phyloP scores from a whole-genome alignment of 92 coral and sea anemone species.

The Porites divaricata region DNA sequence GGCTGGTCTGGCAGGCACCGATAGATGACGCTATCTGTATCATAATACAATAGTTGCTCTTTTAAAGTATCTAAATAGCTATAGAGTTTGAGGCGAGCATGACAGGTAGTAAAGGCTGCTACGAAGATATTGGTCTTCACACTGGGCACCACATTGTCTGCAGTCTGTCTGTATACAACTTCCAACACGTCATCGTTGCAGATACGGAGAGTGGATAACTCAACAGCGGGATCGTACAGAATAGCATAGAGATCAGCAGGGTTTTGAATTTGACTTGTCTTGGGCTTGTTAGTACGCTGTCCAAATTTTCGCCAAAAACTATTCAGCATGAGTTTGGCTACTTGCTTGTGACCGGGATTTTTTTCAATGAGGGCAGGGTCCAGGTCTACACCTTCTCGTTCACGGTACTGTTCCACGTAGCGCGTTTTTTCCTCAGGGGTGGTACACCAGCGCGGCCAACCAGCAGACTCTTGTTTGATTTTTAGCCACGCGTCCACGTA shows the following conservation, averaged over 20 bases:
- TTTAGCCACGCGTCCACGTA: conserved; percentile 7
- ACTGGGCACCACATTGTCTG: not conserved
- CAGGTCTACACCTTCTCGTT: conserved; percentile 13
- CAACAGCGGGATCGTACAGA: not conserved
- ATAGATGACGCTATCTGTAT: not conserved
- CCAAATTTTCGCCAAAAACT: conserved; percentile 34
- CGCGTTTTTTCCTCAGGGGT: not conserved
- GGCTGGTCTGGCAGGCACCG: no score
- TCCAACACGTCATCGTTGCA: not conserved
- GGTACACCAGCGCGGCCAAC: conserved; percentile 17
- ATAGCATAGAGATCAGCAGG: not conserved
- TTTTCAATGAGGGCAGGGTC: not conserved
- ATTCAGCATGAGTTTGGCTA: conserved; percentile 28
- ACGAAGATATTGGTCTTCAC: not conserved
- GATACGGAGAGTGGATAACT: not conserved
- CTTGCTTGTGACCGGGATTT: conserved; percentile 13
- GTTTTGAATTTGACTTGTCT: not conserved
- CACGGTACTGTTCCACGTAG: not conserved
- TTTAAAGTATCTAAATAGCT: not conserved
- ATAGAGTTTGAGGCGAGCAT: not conserved
- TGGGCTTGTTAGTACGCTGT: conserved; percentile 11
- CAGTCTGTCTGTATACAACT: not conserved
- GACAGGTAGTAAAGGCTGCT: not conserved
- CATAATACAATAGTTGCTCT: not conserved
- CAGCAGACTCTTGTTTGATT: conserved; percentile 1